phyloP scores from a whole-genome alignment of 2,113 vertebrate genomes.

The Serilophus lunatus region DNA sequence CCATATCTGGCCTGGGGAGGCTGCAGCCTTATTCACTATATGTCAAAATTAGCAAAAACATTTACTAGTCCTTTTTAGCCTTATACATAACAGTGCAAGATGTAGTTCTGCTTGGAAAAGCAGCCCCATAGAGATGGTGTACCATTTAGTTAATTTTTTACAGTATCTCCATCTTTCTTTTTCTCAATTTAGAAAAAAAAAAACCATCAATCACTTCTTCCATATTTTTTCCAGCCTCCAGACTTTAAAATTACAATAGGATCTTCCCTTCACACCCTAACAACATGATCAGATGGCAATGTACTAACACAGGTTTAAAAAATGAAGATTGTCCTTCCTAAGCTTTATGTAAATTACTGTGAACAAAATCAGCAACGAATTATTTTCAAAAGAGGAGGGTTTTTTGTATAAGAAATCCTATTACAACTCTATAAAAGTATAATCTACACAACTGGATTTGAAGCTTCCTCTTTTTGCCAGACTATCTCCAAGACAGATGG shows the following conservation, averaged over 20 bases:
- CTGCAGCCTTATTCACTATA: background rate
- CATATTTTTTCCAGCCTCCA: background rate
- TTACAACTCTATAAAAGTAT: background rate
- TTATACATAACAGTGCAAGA: background rate
- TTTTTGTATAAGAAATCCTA: background rate
- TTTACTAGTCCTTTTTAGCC: background rate
- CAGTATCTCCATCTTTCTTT: background rate
- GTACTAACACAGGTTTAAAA: background rate
- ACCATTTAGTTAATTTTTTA: background rate
- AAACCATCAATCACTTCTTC: too few relatives aligned
- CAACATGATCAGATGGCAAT: background rate
- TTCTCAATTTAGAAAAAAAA: background rate
- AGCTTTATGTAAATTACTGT: background rate
- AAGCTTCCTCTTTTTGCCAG: background rate
- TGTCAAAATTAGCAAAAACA: background rate
- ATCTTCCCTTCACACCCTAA: background rate
- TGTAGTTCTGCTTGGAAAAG: background rate
- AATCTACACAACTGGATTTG: background rate
- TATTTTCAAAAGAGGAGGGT: background rate
- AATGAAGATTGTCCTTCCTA: background rate
- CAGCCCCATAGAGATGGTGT: background rate
- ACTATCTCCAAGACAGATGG: background rate
- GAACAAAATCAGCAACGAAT: background rate
- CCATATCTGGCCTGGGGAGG: background rate
- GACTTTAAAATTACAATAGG: background rate